Base-by-base conservation (phyloP, 2,888 invertebrate genomes). In the Himalopsyche japonica region DNA sequence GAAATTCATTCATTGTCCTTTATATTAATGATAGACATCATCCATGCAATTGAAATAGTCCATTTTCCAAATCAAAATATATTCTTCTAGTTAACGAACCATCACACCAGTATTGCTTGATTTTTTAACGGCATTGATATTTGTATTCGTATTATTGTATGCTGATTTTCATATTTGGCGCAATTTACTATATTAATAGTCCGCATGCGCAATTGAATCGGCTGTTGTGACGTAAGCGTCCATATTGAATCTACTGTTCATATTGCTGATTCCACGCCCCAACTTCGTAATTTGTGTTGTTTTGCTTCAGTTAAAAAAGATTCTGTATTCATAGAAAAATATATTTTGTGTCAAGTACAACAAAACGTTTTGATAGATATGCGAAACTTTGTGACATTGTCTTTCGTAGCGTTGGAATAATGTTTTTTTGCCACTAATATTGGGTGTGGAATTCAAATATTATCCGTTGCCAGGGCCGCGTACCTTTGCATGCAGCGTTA, bases 401-500 rank as follows among this genome's bases (percentile, higher is more conserved):
- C 20, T 70, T 6, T 27, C 30, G 2, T 27, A 6, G 5, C 15
- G 70, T 30, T 70, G 12, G 5, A 70, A 30, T 12, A 30, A 70
- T 10, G 27, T 70, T 70, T 70, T 70, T 27, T 12, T 12, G 15
- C n/a, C 10, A 27, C 18, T 77, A 34, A 20, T 30, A 15, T 37
- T 49, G 77, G 84, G 84, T 64, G 84, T 82, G 80, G 78, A 80
- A 30, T 76, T 37, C 80, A 27, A 48, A 24, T 30, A 81, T 47
- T 43, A 34, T 32, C 78, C 78, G 80, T 81, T 81, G 84, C 70
- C 80, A 76, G 80, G 83, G 43, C 57, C 77, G 85, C 83, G 83
- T 84, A 82, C 77, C 82, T 84, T 84, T 80, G 83, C 83, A 82
- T 48, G 24, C 85, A 64, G 76, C 83, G 83, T 79, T 70, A 79